A percentile compares a stretch with the other conserved stretches of the same genome.
These are phyloP conservation scores for Lethrus apterus DNA, from an alignment of 1,140 invertebrate species.

Conservation along the genomic window DNA sequence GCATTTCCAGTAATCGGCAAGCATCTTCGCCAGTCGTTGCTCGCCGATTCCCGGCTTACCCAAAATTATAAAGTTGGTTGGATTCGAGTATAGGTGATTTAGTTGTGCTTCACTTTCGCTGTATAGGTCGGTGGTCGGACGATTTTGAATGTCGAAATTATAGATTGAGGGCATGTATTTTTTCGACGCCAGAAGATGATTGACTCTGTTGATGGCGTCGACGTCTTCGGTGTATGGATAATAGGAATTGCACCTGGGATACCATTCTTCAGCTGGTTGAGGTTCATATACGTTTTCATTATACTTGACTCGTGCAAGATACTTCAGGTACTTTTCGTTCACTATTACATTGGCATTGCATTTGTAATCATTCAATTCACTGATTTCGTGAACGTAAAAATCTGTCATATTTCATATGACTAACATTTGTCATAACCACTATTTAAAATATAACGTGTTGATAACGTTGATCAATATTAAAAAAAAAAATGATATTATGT, in stretches of 20 bases:
- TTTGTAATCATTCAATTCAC: slow-evolving; percentile 20
- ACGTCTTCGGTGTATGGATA: slow-evolving; percentile 40
- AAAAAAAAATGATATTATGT: too few species aligned
- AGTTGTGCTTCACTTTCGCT: slow-evolving; percentile 43
- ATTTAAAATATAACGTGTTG: too few species aligned
- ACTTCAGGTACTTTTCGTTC: slow-evolving; percentile 23
- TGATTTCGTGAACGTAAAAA: slow-evolving; percentile 19
- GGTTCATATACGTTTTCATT: slow-evolving; percentile 17
- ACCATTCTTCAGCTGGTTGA: slow-evolving; percentile 17
- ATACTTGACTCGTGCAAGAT: slow-evolving; percentile 19
- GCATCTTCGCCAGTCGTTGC: slow-evolving; percentile 43
- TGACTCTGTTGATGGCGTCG: slow-evolving; percentile 35
- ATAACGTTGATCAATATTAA: too few species aligned
- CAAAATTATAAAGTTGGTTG: slow-evolving; percentile 49
- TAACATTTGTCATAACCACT: not conserved
- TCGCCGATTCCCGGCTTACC: slow-evolving; percentile 50
- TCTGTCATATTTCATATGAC: slow-evolving; percentile 23
- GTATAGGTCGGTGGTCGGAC: slow-evolving; percentile 24
- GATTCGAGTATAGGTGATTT: slow-evolving; percentile 43
- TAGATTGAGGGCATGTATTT: slow-evolving; percentile 16
- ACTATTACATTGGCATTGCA: slow-evolving; percentile 29
- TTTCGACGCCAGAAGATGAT: slow-evolving; percentile 24
- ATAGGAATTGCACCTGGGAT: slow-evolving; percentile 39
- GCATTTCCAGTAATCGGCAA: slow-evolving; percentile 49
- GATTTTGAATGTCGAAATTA: slow-evolving; percentile 3